Percentiles rank a stretch among this genome's conserved stretches.
These are phyloP conservation scores for Eriocheir sinensis DNA, from an alignment of 1,140 invertebrate genomes.

Conservation along the genomic window DNA sequence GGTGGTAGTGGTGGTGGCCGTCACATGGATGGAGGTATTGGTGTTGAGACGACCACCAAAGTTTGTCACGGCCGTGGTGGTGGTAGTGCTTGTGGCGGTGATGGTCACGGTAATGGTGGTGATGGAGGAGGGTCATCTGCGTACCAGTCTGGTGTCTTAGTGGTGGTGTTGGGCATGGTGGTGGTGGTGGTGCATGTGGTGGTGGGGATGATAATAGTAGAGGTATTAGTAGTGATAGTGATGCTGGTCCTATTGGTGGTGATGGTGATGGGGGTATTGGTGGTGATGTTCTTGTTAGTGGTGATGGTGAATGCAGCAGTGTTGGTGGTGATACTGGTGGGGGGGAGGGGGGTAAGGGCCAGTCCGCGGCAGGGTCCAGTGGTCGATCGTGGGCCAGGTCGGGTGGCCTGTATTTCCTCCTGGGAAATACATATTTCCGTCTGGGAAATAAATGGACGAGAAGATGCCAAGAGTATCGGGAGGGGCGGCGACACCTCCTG, in stretches of 20 bases:
- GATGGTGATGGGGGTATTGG: no score
- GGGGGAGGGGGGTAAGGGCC: neutral
- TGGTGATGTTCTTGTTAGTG: no score
- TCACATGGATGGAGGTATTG: no score
- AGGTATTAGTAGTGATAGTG: no score
- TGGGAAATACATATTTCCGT: slow-evolving; percentile 59
- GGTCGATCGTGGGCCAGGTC: slow-evolving; percentile 32
- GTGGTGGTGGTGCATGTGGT: no score
- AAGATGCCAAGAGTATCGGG: slow-evolving; percentile 52
- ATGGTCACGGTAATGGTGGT: no score
- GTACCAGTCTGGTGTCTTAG: no score
- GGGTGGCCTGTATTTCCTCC: slow-evolving; percentile 50
- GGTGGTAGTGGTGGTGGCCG: neutral
- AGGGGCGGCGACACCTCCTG: slow-evolving; percentile 11
- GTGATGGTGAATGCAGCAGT: neutral
- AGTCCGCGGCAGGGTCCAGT: neutral
- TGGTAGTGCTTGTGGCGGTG: neutral
- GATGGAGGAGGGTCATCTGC: no score
- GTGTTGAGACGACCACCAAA: no score
- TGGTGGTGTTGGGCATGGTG: neutral
- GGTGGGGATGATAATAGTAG: no score
- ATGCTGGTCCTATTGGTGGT: no score
- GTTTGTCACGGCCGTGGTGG: no score
- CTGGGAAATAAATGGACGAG: slow-evolving; percentile 57
- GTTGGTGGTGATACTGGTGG: neutral